These are phyloP conservation scores for Lemur catta DNA, from an alignment of 2,797 vertebrate genomes.

Conservation along the genomic window DNA sequence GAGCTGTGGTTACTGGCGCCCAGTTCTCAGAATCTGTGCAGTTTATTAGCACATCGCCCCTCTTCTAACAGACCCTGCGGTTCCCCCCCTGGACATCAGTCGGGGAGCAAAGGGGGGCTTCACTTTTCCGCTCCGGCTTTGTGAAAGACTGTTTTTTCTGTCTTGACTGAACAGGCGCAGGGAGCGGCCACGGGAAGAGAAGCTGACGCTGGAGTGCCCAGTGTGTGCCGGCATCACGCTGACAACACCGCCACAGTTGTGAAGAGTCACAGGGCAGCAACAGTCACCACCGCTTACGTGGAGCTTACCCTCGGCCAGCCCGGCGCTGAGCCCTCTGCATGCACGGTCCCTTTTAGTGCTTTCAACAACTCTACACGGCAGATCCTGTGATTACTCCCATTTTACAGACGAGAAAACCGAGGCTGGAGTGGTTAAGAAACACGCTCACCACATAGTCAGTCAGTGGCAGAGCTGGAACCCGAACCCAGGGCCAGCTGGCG, in stretches of 20 bases:
- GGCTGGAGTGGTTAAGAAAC: background rate
- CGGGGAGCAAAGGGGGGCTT: background rate
- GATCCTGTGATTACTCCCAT: background rate
- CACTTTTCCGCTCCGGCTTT: background rate
- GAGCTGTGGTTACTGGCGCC: background rate
- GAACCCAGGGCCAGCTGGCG: background rate
- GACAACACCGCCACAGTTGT: background rate
- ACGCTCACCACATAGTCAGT: background rate
- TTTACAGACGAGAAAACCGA: background rate
- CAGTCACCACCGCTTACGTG: accelerated
- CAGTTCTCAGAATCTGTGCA: background rate
- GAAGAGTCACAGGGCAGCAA: accelerated
- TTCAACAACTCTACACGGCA: background rate
- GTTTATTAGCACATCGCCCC: slow-evolving; percentile 26
- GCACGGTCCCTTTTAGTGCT: background rate
- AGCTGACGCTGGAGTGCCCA: background rate
- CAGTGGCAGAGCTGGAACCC: background rate
- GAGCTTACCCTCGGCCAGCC: background rate
- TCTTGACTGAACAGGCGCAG: background rate
- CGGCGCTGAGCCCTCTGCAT: no score
- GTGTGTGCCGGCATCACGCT: background rate
- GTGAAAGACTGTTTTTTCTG: background rate
- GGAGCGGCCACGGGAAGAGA: background rate
- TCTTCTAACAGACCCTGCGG: background rate
- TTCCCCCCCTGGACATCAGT: background rate